phyloP scores from a whole-genome alignment of 2,888 invertebrate species.

The Dryobota labecula region DNA sequence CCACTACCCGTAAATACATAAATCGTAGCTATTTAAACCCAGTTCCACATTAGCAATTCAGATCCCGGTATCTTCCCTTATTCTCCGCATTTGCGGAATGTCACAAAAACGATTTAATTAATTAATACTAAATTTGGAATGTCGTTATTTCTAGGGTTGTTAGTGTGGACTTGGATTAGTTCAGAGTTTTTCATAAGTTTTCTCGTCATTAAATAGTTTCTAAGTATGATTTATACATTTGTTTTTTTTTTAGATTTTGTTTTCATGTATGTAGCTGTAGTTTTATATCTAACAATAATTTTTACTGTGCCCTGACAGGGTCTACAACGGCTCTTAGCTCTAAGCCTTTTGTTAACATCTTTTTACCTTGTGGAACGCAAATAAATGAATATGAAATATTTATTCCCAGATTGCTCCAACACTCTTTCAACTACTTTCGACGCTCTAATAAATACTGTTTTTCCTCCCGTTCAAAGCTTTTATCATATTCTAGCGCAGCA shows the following conservation, averaged over 20 bases:
- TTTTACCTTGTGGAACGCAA: no score
- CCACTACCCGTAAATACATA: constrained; percentile 34
- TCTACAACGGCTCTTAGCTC: no score
- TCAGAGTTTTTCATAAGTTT: not conserved
- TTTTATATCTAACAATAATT: no score
- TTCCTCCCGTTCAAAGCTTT: not conserved
- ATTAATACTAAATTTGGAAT: constrained; percentile 54
- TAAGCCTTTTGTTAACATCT: no score
- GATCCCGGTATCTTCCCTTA: constrained; percentile 48
- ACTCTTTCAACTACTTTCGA: not conserved
- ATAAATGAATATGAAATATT: no score
- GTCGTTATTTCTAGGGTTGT: constrained; percentile 35
- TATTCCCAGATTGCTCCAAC: not conserved
- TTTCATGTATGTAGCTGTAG: no score
- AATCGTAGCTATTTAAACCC: constrained; percentile 32
- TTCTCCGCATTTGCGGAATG: constrained; percentile 30
- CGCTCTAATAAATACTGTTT: not conserved
- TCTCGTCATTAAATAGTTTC: not conserved
- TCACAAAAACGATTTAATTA: constrained; percentile 48
- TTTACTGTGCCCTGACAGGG: no score
- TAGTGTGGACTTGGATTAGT: not conserved
- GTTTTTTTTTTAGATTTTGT: no score
- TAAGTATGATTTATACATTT: no score
- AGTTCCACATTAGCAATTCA: constrained; percentile 51
- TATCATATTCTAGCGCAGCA: not conserved